Evolutionary conservation across 2,888 invertebrate species (phyloP).

Genomic region (Apotomis capreana): DNA sequence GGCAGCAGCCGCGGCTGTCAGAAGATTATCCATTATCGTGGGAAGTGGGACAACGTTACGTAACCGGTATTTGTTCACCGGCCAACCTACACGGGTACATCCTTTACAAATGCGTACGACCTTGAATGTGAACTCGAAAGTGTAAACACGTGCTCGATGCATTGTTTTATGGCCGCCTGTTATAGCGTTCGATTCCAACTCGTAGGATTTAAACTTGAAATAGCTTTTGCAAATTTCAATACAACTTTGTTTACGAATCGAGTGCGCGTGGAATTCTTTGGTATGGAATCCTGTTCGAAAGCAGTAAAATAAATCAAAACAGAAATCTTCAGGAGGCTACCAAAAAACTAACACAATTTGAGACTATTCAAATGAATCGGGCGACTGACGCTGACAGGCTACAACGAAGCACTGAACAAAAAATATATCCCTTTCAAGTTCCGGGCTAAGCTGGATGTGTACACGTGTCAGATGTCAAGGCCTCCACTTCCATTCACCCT

Average conservation of each 20-base stretch:
- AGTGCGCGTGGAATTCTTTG: slow-evolving; percentile 8
- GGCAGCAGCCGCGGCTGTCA: slow-evolving; percentile 63
- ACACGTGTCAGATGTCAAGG: slow-evolving; percentile 74
- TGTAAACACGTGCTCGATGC: slow-evolving; percentile 82
- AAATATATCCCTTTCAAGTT: slow-evolving; percentile 60
- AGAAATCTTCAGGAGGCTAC: neutral
- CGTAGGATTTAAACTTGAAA: slow-evolving; percentile 48
- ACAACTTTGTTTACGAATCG: slow-evolving; percentile 27
- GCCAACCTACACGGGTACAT: slow-evolving; percentile 80
- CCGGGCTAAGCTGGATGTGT: slow-evolving; percentile 59
- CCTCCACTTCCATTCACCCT: slow-evolving; percentile 67
- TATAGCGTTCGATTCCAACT: slow-evolving; percentile 65
- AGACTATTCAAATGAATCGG: slow-evolving; percentile 17
- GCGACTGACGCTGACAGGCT: slow-evolving; percentile 32
- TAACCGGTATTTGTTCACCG: slow-evolving; percentile 81
- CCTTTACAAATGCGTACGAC: slow-evolving; percentile 83
- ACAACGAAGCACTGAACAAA: slow-evolving; percentile 47
- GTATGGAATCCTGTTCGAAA: neutral
- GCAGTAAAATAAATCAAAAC: neutral
- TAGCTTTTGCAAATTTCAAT: slow-evolving; percentile 33
- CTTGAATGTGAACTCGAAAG: slow-evolving; percentile 82
- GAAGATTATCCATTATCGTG: slow-evolving; percentile 72
- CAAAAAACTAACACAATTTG: slow-evolving; percentile 1
- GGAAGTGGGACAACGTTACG: slow-evolving; percentile 80
- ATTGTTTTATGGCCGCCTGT: slow-evolving; percentile 79